These are phyloP conservation scores for Ceratina australensis DNA, from an alignment of 1,140 invertebrate species.

Conservation along the genomic window DNA sequence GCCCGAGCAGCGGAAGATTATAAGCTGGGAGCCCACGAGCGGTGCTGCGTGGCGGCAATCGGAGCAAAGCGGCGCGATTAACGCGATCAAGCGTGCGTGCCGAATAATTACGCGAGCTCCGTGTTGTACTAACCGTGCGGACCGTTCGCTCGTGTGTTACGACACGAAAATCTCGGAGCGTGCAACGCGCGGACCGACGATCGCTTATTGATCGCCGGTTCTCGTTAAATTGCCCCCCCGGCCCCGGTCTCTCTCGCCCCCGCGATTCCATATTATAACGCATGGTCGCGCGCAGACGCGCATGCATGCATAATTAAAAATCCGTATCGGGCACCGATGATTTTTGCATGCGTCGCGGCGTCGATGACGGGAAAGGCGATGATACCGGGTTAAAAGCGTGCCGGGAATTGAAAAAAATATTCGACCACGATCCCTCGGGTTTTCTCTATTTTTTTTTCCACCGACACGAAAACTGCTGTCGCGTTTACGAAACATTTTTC, in stretches of 20 bases:
- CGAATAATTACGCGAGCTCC: conserved; percentile 65
- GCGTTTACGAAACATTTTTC: no score
- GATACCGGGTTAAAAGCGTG: conserved; percentile 26
- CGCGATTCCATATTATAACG: conserved; percentile 36
- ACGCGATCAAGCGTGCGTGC: conserved; percentile 65
- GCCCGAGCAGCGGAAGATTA: conserved; percentile 36
- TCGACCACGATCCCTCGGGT: no score
- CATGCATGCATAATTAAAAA: conserved; percentile 58
- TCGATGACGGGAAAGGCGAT: conserved; percentile 11
- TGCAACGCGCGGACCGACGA: conserved; percentile 7
- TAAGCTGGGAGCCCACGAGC: conserved; percentile 49
- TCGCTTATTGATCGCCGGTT: conserved; percentile 55
- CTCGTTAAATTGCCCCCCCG: conserved; percentile 44
- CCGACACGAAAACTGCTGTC: no score
- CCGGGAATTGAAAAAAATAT: not conserved
- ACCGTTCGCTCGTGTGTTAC: conserved; percentile 30
- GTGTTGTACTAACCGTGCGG: not conserved
- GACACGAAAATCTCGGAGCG: conserved; percentile 50
- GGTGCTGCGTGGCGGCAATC: not conserved
- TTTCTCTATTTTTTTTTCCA: not conserved
- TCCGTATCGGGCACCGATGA: conserved; percentile 19
- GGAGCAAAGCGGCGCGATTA: conserved; percentile 58
- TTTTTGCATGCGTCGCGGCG: conserved; percentile 31
- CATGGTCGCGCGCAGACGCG: conserved; percentile 28
- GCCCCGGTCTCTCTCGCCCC: not conserved